Conservation (phyloP, 2,797 vertebrate genomes). For the Pipistrellus pipistrellus region DNA sequence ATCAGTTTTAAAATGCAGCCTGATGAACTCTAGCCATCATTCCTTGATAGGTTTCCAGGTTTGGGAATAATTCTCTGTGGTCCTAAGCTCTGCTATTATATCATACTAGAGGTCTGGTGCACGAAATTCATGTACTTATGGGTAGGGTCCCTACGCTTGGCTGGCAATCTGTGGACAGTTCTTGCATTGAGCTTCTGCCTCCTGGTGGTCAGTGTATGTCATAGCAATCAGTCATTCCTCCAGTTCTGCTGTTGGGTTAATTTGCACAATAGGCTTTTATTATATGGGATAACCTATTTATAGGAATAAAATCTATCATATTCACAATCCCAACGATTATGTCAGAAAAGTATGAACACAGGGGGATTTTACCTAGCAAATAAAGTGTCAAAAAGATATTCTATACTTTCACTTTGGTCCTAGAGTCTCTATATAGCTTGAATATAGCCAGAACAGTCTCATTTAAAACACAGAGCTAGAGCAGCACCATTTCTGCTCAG, state of each 20-base stretch:
- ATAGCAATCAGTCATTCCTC: too few species aligned
- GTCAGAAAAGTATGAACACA: not conserved
- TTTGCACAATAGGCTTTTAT: too few species aligned
- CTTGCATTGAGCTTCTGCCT: too few species aligned
- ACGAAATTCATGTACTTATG: too few species aligned
- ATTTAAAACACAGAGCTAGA: not conserved
- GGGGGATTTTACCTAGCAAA: not conserved
- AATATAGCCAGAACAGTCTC: not conserved
- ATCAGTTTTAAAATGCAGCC: not conserved
- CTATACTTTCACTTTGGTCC: not conserved
- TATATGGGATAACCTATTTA: not conserved
- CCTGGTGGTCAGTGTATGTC: too few species aligned
- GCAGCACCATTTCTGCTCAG: not conserved
- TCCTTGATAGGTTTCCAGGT: not conserved
- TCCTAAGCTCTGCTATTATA: not conserved
- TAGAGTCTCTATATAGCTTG: not conserved
- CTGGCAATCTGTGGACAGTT: too few species aligned
- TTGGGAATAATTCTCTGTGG: not conserved
- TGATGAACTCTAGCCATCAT: not conserved
- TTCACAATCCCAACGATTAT: not conserved
- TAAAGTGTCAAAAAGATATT: not conserved
- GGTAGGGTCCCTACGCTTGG: too few species aligned
- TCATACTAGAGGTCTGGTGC: too few species aligned
- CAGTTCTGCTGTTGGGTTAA: too few species aligned
- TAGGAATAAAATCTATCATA: not conserved